Evolutionary conservation across 30 jellyfish, hydroid and myxozoan genomes (phyloP).

Genomic region (Aurelia aurita complex sp. Pacific): DNA sequence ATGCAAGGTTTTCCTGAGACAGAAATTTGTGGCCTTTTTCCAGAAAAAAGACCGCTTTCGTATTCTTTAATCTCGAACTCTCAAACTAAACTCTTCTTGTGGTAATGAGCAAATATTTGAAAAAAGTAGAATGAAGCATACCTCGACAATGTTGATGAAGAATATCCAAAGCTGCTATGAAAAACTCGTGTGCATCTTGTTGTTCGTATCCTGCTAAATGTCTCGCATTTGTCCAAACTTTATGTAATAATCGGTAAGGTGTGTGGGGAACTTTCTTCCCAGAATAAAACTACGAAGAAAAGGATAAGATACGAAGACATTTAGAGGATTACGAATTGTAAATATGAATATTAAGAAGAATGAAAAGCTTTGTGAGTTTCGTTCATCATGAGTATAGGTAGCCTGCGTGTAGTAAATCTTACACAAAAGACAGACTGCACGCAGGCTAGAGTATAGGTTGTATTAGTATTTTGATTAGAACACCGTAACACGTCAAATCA

Average conservation of each 20-base stretch:
- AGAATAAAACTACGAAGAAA: slow-evolving; percentile 68
- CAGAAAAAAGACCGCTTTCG: background rate
- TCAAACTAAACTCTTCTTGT: too few relatives aligned
- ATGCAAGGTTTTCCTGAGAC: too few relatives aligned
- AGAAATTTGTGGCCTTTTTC: too few relatives aligned
- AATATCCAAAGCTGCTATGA: slow-evolving; percentile 90
- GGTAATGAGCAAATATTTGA: background rate
- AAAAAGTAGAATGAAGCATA: background rate
- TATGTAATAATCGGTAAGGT: slow-evolving; percentile 85
- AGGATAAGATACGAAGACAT: background rate
- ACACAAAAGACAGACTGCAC: too few relatives aligned
- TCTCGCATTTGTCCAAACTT: slow-evolving; percentile 97
- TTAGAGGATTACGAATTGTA: background rate
- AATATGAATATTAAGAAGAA: background rate
- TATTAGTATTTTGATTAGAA: too few relatives aligned
- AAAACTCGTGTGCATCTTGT: slow-evolving; percentile 96
- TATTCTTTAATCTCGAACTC: background rate
- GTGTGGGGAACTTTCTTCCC: slow-evolving; percentile 93
- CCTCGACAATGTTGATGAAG: slow-evolving; percentile 93
- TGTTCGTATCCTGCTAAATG: slow-evolving; percentile 97
- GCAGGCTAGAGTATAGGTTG: too few relatives aligned
- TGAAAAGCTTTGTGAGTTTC: background rate
- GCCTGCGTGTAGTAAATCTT: too few relatives aligned
- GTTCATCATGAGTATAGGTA: background rate
- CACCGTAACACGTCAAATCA: too few relatives aligned